Evolutionary conservation across 2,888 invertebrate genomes (phyloP).

Genomic region (Suillia variegata): DNA sequence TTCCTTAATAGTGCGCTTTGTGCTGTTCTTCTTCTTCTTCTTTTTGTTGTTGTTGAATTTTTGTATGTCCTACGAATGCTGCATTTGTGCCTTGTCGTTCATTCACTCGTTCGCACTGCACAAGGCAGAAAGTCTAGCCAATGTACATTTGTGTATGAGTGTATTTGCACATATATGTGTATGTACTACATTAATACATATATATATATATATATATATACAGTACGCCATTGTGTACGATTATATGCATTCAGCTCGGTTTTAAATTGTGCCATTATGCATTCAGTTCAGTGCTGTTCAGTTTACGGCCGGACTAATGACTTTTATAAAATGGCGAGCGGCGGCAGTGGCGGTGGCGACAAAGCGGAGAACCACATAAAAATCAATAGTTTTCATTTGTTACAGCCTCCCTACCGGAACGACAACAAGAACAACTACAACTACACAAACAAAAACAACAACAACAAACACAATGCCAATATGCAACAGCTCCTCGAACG

Average conservation of each 20-base stretch:
- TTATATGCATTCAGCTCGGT: neutral
- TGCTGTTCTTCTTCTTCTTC: too few species aligned
- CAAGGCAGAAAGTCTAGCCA: neutral
- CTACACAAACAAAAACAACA: neutral
- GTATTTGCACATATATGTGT: neutral
- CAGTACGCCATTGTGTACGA: neutral
- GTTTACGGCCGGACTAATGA: slow-evolving; percentile 41
- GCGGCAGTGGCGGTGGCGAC: too few species aligned
- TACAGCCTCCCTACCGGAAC: neutral
- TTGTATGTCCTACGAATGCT: too few species aligned
- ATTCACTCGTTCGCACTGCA: slow-evolving; percentile 27
- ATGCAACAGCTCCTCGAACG: neutral
- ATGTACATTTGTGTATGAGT: neutral
- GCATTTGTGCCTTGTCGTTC: slow-evolving; percentile 19
- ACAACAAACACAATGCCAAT: neutral
- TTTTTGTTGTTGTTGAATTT: too few species aligned
- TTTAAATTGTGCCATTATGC: slow-evolving; percentile 53
- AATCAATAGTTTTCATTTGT: slow-evolving; percentile 1
- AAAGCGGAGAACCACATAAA: slow-evolving; percentile 8
- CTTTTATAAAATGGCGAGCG: slow-evolving; percentile 39
- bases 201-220: neutral
- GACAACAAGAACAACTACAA: neutral
- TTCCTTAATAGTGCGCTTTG: too few species aligned
- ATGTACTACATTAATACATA: neutral
- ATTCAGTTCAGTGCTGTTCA: too few species aligned